Evolutionary conservation across 1,140 invertebrate species (phyloP), one percentile per base, ranked within the genome.

Genomic region (Drosophila parvula): DNA sequence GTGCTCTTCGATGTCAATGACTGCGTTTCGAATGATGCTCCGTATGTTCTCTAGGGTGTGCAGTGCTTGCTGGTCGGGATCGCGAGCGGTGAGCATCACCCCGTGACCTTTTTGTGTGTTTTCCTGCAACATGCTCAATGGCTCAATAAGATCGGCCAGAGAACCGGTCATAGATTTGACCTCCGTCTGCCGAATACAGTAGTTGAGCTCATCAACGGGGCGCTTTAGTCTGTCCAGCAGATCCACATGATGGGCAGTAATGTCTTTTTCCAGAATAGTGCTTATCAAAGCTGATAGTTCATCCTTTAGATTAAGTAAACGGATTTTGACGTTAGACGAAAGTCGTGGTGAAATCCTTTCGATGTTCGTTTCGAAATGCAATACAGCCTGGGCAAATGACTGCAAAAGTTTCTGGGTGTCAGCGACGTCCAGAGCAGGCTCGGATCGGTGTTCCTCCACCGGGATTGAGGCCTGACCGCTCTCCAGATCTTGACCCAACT

Each of bases 81-180:
- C 74, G 3, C 74, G 56, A 4, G 61, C 73, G 16, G 78, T 74
- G 9, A 78, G 56, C 16, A 92, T 45, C 7, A 82, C 48, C 0
- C 83, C 84, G 16, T 82, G 81, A 47, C 88, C 82, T 11, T 83
- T 74, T 12, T 90, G 80, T 0, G 80, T 78, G 40, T 80, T 81
- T 14, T 92, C 90, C 45, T 84, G 90, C 27, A 92, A 27, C 34
- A 78, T 68, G 34, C 64, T 90, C 3, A 92, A 51, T 0, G 92
- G 92, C 34, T 92, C 92, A 50, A 93, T 91, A 0, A 93, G 62
- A 68, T 92, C 91, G 0, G 83, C 86, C 8, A 92, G 53, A 3
- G 90, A 91, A 0, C 90, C 83, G 0, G 91, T 81, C 14, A 85
- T 81, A 6, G 84, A 90, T 62, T 91, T 92, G 5, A 84, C 79